Conservation (phyloP, 1,140 invertebrate species). For the Zaprionus africanus region DNA sequence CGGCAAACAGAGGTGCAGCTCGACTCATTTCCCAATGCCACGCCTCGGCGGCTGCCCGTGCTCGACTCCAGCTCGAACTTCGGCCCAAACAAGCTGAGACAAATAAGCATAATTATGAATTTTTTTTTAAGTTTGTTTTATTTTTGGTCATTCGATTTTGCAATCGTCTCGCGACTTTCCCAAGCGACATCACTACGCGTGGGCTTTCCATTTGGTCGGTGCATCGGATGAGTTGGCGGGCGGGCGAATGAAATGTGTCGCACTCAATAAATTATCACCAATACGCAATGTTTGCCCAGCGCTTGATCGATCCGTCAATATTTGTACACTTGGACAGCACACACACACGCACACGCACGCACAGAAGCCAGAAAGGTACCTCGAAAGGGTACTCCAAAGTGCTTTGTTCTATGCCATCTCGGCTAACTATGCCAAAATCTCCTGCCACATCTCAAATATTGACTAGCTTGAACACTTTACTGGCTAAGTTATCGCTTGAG, state of each 20-base stretch:
- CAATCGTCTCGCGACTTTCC: constrained; percentile 51
- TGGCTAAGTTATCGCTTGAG: constrained; percentile 48
- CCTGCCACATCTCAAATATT: constrained; percentile 38
- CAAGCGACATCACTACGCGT: constrained; percentile 15
- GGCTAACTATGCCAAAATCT: background rate
- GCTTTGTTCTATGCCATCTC: constrained; percentile 14
- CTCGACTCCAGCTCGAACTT: background rate
- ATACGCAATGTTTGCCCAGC: constrained; percentile 71
- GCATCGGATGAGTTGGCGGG: constrained; percentile 10
- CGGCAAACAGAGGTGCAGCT: constrained; percentile 51
- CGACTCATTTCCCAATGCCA: constrained; percentile 39
- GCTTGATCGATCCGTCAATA: constrained; percentile 75
- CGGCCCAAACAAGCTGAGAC: constrained; percentile 14
- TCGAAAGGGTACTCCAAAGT: background rate
- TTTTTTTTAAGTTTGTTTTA: background rate
- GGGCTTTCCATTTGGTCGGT: background rate
- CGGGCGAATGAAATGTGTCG: constrained; percentile 63
- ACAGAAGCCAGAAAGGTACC: constrained; percentile 46
- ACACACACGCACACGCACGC: constrained; percentile 21
- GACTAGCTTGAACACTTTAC: constrained; percentile 63
- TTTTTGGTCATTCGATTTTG: constrained; percentile 62
- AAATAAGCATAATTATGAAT: constrained; percentile 27
- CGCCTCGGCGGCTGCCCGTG: constrained; percentile 10
- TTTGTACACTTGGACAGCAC: constrained; percentile 58
- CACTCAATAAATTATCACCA: constrained; percentile 78